phyloP scores from a whole-genome alignment of 2,113 vertebrate species.

The Cebidichthys violaceus region DNA sequence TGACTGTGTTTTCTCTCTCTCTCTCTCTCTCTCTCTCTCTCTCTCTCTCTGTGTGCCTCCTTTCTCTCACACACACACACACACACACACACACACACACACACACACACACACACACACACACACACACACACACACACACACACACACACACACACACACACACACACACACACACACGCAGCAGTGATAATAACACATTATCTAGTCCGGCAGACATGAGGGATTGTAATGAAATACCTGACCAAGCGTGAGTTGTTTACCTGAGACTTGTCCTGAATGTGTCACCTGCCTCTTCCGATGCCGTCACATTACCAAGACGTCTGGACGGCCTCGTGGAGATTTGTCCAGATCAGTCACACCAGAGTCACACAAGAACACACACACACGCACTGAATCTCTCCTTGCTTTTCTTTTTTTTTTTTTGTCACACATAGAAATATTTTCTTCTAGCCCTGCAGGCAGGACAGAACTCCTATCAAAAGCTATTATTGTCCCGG shows the following conservation, averaged over 20 bases:
- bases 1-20: slow-evolving; percentile 8
- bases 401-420: neutral
- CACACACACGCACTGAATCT: slow-evolving; percentile 6
- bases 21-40: neutral
- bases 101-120: slow-evolving; percentile 22
- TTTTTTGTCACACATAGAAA: slow-evolving; percentile 16
- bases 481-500: slow-evolving; percentile 40
- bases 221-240: slow-evolving; percentile 67
- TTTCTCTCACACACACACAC: neutral
- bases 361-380: slow-evolving; percentile 22
- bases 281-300: slow-evolving; percentile 66
- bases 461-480: slow-evolving; percentile 28
- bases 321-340: slow-evolving; percentile 40
- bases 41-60: neutral
- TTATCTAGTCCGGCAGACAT: slow-evolving; percentile 49
- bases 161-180: slow-evolving; percentile 27
- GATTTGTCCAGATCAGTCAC: slow-evolving; percentile 41
- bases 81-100: neutral
- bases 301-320: slow-evolving; percentile 52
- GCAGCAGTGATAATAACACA: slow-evolving; percentile 45
- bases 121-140: no score
- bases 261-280: slow-evolving; percentile 64
- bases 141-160: no score
- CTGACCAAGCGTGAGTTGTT: slow-evolving; percentile 59
- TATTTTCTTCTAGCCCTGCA: slow-evolving; percentile 31